These are phyloP conservation scores for Monopterus albus DNA, from an alignment of 2,113 vertebrate genomes.

Conservation along the genomic window DNA sequence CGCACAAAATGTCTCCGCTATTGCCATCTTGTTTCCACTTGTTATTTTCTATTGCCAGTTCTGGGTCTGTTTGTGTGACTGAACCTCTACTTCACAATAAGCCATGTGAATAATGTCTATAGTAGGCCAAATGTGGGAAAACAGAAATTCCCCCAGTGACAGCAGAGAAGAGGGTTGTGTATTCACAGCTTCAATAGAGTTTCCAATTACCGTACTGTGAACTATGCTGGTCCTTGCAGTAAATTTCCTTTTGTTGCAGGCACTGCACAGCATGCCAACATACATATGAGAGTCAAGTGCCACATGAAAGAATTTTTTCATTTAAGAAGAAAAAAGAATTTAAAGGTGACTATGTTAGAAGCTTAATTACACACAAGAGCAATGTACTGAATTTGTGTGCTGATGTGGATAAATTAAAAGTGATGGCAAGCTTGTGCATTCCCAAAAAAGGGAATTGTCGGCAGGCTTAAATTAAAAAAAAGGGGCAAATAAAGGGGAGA, in stretches of 20 bases:
- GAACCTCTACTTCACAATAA: conserved; percentile 54
- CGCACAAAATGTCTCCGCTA: conserved; percentile 47
- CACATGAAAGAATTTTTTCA: conserved; percentile 45
- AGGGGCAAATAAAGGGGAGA: too few species aligned
- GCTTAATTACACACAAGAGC: conserved; percentile 3
- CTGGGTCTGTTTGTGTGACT: conserved; percentile 45
- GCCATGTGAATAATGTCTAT: conserved; percentile 54
- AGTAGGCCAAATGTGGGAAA: conserved; percentile 46
- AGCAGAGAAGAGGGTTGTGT: conserved; percentile 58
- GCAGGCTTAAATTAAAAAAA: too few species aligned
- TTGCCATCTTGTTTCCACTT: conserved; percentile 34
- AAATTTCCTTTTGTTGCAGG: conserved; percentile 62
- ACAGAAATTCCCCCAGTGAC: conserved; percentile 52
- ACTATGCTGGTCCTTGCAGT: conserved; percentile 57
- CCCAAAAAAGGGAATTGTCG: conserved; percentile 1
- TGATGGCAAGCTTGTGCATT: background rate
- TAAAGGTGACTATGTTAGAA: conserved; percentile 31
- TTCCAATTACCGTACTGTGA: conserved; percentile 76
- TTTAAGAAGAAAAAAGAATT: conserved; percentile 24
- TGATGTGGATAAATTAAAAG: conserved; percentile 27
- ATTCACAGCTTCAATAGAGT: conserved; percentile 78
- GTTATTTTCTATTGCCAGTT: conserved; percentile 36
- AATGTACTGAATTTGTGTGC: conserved; percentile 7
- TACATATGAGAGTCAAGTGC: conserved; percentile 40
- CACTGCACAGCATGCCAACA: conserved; percentile 53